These are phyloP conservation scores for Neoniphon sammara DNA, from an alignment of 2,797 vertebrate species.

Conservation along the genomic window DNA sequence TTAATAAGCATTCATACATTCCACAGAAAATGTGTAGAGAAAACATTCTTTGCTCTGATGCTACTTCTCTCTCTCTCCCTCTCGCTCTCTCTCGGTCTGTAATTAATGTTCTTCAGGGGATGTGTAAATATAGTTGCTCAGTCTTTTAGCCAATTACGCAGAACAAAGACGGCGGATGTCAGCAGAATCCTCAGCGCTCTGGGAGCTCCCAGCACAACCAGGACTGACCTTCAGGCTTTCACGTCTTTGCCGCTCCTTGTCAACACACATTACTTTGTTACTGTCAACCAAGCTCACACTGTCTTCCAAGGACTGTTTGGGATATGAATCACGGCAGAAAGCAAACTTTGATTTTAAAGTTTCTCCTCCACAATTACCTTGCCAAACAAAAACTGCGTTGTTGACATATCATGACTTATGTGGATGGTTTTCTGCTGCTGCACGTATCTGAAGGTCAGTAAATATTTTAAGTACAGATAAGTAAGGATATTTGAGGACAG, in stretches of 20 bases:
- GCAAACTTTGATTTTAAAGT: conserved; percentile 57
- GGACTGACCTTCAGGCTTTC: conserved; percentile 80
- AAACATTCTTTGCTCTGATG: conserved; percentile 17
- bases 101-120: conserved; percentile 83
- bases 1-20: conserved; percentile 58
- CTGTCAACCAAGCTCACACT: conserved; percentile 68
- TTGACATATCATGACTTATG: conserved; percentile 22
- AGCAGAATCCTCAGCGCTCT: conserved; percentile 79
- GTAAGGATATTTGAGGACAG: background rate
- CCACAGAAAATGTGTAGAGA: conserved; percentile 36
- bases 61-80: conserved; percentile 47
- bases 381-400: conserved; percentile 43
- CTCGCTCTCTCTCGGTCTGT: conserved; percentile 68
- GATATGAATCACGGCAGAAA: conserved; percentile 54
- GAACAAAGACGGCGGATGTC: conserved; percentile 83
- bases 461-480: background rate
- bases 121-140: conserved; percentile 83
- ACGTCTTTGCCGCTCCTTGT: conserved; percentile 75
- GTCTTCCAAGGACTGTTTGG: conserved; percentile 73
- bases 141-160: conserved; percentile 83
- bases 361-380: conserved; percentile 60
- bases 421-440: conserved; percentile 1
- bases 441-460: background rate
- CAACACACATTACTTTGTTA: conserved; percentile 74
- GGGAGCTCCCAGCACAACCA: conserved; percentile 79